These are phyloP conservation scores for Diarsia mendica DNA, from an alignment of 2,888 invertebrate species.

Conservation along the genomic window DNA sequence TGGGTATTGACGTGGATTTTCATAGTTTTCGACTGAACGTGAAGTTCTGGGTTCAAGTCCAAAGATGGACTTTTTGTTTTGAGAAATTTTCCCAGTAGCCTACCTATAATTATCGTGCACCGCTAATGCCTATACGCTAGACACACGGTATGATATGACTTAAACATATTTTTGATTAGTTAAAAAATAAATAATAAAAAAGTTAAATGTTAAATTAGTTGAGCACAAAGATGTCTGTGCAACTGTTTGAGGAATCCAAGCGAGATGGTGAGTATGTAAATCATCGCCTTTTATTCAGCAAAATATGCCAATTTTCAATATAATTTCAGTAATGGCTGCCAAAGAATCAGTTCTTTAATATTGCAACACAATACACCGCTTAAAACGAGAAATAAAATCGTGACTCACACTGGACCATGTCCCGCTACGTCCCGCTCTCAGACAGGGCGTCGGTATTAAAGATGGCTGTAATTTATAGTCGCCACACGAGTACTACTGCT, in stretches of 20 bases:
- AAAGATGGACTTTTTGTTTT: not conserved
- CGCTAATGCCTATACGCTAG: too few relatives aligned
- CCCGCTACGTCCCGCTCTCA: not conserved
- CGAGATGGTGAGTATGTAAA: not conserved
- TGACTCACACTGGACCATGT: slow-evolving; percentile 11
- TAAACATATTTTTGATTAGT: too few relatives aligned
- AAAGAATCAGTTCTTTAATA: not conserved
- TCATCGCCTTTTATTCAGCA: not conserved
- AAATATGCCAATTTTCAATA: not conserved
- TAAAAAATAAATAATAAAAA: too few relatives aligned
- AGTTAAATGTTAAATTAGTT: too few relatives aligned
- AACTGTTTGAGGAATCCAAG: not conserved
- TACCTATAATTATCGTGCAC: too few relatives aligned
- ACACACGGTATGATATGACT: too few relatives aligned
- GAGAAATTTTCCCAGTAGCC: not conserved
- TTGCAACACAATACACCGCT: not conserved
- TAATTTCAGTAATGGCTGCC: not conserved
- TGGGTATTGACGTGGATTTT: not conserved
- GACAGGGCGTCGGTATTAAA: slow-evolving; percentile 27
- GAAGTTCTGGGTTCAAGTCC: not conserved
- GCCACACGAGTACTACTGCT: not conserved
- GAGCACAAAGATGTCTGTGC: too few relatives aligned
- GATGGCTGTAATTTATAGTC: slow-evolving; percentile 38
- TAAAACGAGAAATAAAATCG: not conserved
- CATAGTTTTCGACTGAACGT: not conserved